phyloP scores from a whole-genome alignment of 2,797 vertebrate genomes.

The Sebastes cheni region DNA sequence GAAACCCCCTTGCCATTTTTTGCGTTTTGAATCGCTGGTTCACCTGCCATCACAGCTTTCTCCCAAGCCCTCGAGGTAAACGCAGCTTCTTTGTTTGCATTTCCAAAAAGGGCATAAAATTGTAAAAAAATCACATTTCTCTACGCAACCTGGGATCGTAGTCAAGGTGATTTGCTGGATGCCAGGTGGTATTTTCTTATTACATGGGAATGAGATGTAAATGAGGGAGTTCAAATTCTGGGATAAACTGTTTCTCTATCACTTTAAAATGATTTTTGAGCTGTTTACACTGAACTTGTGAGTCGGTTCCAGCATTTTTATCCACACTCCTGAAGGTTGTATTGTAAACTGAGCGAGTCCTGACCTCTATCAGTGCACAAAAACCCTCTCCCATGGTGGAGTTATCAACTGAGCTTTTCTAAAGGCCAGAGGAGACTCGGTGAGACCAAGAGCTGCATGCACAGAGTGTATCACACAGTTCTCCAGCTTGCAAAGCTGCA shows the following conservation, averaged over 20 bases:
- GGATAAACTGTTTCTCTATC: background rate
- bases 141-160: background rate
- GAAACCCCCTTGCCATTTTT: background rate
- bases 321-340: constrained; percentile 29
- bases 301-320: constrained; percentile 20
- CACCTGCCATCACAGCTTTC: background rate
- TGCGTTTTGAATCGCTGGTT: background rate
- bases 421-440: constrained; percentile 27
- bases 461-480: constrained; percentile 7
- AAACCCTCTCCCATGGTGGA: constrained; percentile 11
- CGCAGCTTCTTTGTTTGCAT: background rate
- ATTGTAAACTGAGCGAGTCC: constrained; percentile 4
- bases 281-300: constrained; percentile 1
- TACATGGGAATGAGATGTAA: background rate
- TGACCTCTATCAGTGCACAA: constrained; percentile 48
- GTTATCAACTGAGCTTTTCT: constrained; percentile 41
- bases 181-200: constrained; percentile 13
- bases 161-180: background rate
- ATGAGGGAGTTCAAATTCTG: background rate
- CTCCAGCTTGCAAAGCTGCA: constrained; percentile 14
- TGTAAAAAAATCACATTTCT: background rate
- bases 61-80: background rate
- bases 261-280: constrained; percentile 16
- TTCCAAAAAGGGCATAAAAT: background rate
- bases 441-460: constrained; percentile 11